Evolutionary conservation across 2,797 vertebrate genomes (phyloP), one percentile per base, ranked within the genome.

Genomic region (Halcyon badia): DNA sequence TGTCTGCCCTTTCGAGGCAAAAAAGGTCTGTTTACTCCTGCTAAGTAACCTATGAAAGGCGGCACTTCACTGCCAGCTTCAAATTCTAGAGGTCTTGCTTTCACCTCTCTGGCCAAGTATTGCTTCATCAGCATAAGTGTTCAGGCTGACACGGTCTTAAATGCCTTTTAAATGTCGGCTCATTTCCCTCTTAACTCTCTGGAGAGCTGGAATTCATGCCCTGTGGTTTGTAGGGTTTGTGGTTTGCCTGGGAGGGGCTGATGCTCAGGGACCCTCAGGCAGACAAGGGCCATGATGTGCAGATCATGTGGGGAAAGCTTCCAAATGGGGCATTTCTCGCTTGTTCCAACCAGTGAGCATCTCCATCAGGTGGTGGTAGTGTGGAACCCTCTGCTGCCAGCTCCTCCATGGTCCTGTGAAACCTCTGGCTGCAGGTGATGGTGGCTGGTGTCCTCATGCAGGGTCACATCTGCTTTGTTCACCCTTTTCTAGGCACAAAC

Each of bases 111-210:
- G 17, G 91, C 69, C 3, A 61, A 65, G 85, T 58, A 41, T 48
- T 82, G 94, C 94, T 91, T 78, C 66, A 56, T 93, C 96, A 96
- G 93, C 84, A 61, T 15, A 69, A 95, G 75, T 31, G 30, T 4
- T 12, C 91, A 14, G 30, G 31, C 52, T 76, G 73, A 5, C 57
- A 42, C 2, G 4, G 42, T 11, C 73, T 83, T 70, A 82, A 95
- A 94, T 88, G 87, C 65, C 76, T 94, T 68, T 83, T 69, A 76
- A 94, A 83, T n/a, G 49, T 41, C 5, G 1, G 68, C 71, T 90
- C 22, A 2, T 73, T 82, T 80, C 49, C 81, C 42, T 30, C 60
- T 17, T 44, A 6, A 18, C 33, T 73, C 91, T 48, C 57, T 5
- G 46, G 77, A 46, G 91, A 83, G 72, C 51, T 78, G 84, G 21